Conservation (phyloP, 2,888 invertebrate species). For the Pelosia muscerda region DNA sequence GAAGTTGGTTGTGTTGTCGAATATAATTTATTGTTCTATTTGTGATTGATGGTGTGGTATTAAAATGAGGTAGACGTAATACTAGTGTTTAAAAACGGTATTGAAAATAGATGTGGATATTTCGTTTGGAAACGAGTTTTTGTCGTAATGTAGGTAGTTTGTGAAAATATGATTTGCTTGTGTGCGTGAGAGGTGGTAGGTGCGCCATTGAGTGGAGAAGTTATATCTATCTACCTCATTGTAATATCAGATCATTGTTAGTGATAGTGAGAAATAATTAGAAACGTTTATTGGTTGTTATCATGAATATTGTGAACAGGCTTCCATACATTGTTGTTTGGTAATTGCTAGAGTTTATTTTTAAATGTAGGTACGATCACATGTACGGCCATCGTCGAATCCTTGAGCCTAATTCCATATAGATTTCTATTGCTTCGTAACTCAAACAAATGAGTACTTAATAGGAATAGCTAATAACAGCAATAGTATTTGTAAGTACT, state of each 20-base stretch:
- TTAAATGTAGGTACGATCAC: background rate
- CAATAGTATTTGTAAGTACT: background rate
- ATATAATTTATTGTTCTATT: background rate
- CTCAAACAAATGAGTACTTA: background rate
- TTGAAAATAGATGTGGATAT: background rate
- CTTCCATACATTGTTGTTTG: background rate
- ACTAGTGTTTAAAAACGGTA: background rate
- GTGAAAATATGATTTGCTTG: too few relatives aligned
- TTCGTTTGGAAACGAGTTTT: background rate
- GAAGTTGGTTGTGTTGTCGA: background rate
- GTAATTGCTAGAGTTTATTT: background rate
- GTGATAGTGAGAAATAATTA: background rate
- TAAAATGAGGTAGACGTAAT: background rate
- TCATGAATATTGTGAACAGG: background rate
- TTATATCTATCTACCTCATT: background rate
- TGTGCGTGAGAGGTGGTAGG: too few relatives aligned
- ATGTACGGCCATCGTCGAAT: background rate
- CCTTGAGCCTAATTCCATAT: background rate
- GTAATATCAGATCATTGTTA: background rate
- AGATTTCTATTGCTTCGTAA: too few relatives aligned
- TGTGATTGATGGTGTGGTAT: background rate
- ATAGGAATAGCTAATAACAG: background rate
- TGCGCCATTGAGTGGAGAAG: too few relatives aligned
- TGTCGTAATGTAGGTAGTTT: background rate
- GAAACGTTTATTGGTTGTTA: slow-evolving; percentile 5